Evolutionary conservation across 2,797 vertebrate genomes (phyloP).

Genomic region (Tangara arthus): DNA sequence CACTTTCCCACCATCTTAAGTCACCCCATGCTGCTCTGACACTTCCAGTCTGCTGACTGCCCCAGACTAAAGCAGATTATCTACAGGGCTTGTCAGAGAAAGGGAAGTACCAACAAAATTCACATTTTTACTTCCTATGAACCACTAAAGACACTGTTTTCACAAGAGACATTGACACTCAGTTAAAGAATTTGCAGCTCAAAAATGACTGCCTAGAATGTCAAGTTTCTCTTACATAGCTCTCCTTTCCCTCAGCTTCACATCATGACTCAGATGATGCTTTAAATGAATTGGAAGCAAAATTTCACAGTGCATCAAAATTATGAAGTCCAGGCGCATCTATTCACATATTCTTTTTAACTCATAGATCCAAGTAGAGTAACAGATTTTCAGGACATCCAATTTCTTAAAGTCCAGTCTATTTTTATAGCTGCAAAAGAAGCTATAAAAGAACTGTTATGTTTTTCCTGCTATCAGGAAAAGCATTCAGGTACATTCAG

Average conservation of each 20-base stretch:
- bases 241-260: background rate
- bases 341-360: background rate
- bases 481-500: background rate
- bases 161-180: background rate
- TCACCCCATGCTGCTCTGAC: background rate
- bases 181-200: background rate
- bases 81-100: background rate
- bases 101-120: background rate
- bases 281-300: background rate
- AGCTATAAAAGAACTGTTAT: background rate
- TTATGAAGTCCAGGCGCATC: background rate
- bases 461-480: background rate
- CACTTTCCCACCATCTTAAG: background rate
- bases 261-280: constrained; percentile 1
- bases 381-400: constrained; percentile 2
- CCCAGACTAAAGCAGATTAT: background rate
- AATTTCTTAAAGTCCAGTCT: background rate
- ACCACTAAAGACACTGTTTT: background rate
- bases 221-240: background rate
- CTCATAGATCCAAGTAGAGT: background rate
- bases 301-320: constrained; percentile 17
- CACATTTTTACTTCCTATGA: background rate
- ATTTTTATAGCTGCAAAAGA: background rate
- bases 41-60: background rate
- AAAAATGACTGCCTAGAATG: background rate